Evolutionary conservation across 92 coral and sea anemone genomes (phyloP).

Genomic region (Galaxea fascicularis): DNA sequence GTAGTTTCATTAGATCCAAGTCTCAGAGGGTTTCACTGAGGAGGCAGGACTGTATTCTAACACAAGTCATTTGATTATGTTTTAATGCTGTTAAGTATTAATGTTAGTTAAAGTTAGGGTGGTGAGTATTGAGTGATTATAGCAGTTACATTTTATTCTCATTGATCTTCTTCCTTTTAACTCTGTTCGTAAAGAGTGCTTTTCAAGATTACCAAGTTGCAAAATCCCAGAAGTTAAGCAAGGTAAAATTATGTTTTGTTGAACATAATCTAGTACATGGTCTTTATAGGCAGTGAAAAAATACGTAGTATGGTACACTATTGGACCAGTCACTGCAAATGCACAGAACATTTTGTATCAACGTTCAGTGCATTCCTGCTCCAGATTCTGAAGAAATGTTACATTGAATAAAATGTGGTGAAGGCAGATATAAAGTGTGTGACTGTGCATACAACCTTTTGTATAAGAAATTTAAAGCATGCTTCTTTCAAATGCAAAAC

Average conservation of each 20-base stretch:
- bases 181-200: conserved; percentile 65
- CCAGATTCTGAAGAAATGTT: too few relatives aligned
- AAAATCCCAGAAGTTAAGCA: conserved; percentile 65
- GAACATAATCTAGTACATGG: not conserved
- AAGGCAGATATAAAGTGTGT: too few relatives aligned
- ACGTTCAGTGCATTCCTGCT: too few relatives aligned
- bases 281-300: not conserved
- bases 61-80: too few relatives aligned
- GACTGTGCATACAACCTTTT: too few relatives aligned
- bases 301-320: not conserved
- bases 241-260: conserved; percentile 40
- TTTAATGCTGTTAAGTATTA: not conserved
- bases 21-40: too few relatives aligned
- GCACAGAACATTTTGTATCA: too few relatives aligned
- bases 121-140: conserved; percentile 1
- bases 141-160: not conserved
- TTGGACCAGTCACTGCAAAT: not conserved
- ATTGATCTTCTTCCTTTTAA: conserved; percentile 51
- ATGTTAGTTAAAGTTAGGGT: not conserved
- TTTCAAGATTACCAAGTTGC: conserved; percentile 79
- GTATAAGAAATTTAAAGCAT: too few relatives aligned
- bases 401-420: too few relatives aligned
- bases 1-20: too few relatives aligned
- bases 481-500: too few relatives aligned
- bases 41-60: too few relatives aligned